Conservation (phyloP, 2,797 vertebrate species). For the Chrysocyon brachyurus region DNA sequence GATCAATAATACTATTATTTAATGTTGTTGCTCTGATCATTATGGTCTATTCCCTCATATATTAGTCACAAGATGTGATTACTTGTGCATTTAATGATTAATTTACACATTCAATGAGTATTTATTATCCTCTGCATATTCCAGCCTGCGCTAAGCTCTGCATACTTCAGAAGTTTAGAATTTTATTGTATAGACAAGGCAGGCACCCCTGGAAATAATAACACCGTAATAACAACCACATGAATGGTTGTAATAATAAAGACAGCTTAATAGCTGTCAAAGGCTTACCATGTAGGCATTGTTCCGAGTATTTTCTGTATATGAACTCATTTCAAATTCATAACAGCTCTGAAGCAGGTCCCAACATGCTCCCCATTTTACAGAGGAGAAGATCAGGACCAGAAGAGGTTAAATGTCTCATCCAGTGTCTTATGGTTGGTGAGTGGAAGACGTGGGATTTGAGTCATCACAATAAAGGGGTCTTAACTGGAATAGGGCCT, state of each 20-base stretch:
- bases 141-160: not conserved
- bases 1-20: not conserved
- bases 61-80: not conserved
- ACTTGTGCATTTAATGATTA: not conserved
- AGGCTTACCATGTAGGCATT: not conserved
- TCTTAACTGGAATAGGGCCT: rapidly evolving
- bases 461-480: not conserved
- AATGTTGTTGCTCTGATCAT: not conserved
- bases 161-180: not conserved
- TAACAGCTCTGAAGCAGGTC: not conserved
- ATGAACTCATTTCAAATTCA: not conserved
- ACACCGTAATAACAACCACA: not conserved
- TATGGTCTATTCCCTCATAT: not conserved
- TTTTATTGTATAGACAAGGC: not conserved
- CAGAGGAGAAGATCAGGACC: not conserved
- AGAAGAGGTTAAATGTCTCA: not conserved
- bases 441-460: not conserved
- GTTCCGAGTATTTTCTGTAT: not conserved
- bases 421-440: not conserved
- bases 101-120: not conserved
- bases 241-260: not conserved
- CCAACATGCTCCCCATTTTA: not conserved
- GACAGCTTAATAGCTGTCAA: not conserved
- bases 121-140: not conserved
- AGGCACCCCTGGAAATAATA: not conserved